Conservation (phyloP, 2,113 vertebrate species). For the Procavia capensis region DNA sequence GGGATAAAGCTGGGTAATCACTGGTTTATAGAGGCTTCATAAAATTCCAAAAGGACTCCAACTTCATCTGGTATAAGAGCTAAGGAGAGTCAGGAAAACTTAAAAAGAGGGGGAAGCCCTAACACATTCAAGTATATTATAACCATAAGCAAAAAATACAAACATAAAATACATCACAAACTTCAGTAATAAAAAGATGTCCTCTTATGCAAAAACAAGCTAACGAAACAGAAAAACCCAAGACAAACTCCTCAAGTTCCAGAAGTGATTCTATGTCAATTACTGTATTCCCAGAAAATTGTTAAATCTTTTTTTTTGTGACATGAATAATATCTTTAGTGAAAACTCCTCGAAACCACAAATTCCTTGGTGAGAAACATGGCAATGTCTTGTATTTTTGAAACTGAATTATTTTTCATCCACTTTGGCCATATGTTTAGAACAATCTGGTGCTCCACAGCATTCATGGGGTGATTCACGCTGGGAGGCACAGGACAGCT, state of each 20-base stretch:
- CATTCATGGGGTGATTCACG: not conserved
- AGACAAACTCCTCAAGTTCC: not conserved
- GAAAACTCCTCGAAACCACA: not conserved
- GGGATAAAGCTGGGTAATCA: not conserved
- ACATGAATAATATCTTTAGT: not conserved
- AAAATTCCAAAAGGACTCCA: not conserved
- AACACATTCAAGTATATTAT: not conserved
- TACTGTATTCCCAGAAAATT: not conserved
- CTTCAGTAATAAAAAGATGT: conserved; percentile 31
- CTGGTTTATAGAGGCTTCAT: not conserved
- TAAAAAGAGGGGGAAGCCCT: not conserved
- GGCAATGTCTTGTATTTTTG: not conserved
- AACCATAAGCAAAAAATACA: not conserved
- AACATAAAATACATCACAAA: not conserved
- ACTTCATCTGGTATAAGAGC: not conserved
- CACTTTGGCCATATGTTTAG: not conserved
- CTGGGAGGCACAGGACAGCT: not conserved
- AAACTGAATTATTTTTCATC: not conserved
- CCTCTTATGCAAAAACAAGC: not conserved
- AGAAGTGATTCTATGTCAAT: not conserved
- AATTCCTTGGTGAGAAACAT: not conserved
- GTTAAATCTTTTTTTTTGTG: not conserved
- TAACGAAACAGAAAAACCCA: not conserved
- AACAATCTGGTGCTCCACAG: not conserved
- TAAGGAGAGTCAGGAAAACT: not conserved